Conservation (phyloP, 1,140 invertebrate genomes). For the Sinonovacula constricta region DNA sequence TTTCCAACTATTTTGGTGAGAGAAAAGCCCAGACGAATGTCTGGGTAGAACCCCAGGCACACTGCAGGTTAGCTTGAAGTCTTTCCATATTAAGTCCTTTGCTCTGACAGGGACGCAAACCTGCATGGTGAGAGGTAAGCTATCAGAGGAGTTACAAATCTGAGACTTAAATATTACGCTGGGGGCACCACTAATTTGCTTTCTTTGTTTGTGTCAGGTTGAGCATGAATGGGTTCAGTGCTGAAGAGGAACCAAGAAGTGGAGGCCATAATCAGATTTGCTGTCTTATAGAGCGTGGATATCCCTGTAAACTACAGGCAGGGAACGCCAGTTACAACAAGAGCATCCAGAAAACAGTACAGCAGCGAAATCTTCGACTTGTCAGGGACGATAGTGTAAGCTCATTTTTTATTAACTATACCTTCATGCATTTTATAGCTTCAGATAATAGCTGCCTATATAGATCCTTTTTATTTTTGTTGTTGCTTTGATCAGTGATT, state of each 20-base stretch:
- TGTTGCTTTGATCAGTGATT: neutral
- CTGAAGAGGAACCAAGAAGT: constrained; percentile 72
- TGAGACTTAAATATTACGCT: too few relatives aligned
- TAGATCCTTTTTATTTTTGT: neutral
- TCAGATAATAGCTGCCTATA: neutral
- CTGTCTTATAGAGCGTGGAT: constrained; percentile 94
- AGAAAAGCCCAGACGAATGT: too few relatives aligned
- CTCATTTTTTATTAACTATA: too few relatives aligned
- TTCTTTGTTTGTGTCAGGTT: constrained; percentile 43
- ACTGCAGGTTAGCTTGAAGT: too few relatives aligned
- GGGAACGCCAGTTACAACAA: constrained; percentile 98
- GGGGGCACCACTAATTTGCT: too few relatives aligned
- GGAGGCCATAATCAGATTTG: constrained; percentile 89
- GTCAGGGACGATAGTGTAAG: constrained; percentile 87
- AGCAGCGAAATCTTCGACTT: constrained; percentile 92
- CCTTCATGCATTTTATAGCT: neutral
- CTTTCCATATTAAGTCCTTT: too few relatives aligned
- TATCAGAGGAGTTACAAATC: too few relatives aligned
- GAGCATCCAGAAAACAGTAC: constrained; percentile 96
- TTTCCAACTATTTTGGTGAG: too few relatives aligned
- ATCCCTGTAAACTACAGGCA: constrained; percentile 90
- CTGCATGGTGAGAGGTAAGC: too few relatives aligned
- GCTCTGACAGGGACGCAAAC: too few relatives aligned
- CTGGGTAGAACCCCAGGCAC: too few relatives aligned
- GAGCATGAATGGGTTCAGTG: constrained; percentile 70